Evolutionary conservation across 2,113 vertebrate genomes (phyloP), one percentile per base, ranked within the genome.

Genomic region (Dissostichus mawsoni): DNA sequence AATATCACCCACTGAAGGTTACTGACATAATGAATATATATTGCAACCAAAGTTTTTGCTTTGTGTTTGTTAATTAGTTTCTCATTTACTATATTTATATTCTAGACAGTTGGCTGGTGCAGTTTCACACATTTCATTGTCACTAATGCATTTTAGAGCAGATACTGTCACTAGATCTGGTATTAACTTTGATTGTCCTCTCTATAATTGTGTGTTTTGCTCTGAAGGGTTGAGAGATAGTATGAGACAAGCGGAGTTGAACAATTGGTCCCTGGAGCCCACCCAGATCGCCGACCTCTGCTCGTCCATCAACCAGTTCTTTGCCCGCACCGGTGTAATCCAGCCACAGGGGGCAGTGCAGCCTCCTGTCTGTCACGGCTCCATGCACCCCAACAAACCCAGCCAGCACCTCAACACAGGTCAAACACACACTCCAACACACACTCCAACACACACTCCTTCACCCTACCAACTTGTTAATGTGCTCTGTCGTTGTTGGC

Each of bases 221-320:
- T 52, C 51, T 33, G 20, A 63, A 97, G 97, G 96, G 86, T 92
- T 98, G 90, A 97, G 96, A 93, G 97, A 98, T 90, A 98, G 97
- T 82, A 97, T 98, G 97, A 96, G 96, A 88, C 97, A 97, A 92
- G 97, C 97, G 7, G 97, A 98, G 92, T 92, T 97, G 87, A 97
- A 97, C 95, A 97, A 98, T 88, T 98, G 97, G 97, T 97, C 96
- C 75, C 94, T 98, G 85, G 97, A 98, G 91, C 96, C 97, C 69
- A 96, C 96, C 86, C 97, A 98, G 88, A 96, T 98, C 50, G 97
- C 96, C 67, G 97, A 98, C 93, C 96, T 98, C 80, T 98, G 97
- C 94, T 97, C 97, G 71, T 97, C 97, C 80, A 97, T 98, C 89
- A 97, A 97, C 93, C 96, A 98, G 76, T 98, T 98, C 84, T 98